Conservation (phyloP, 1,140 invertebrate genomes). For the Holcopasites calliopsidis region DNA sequence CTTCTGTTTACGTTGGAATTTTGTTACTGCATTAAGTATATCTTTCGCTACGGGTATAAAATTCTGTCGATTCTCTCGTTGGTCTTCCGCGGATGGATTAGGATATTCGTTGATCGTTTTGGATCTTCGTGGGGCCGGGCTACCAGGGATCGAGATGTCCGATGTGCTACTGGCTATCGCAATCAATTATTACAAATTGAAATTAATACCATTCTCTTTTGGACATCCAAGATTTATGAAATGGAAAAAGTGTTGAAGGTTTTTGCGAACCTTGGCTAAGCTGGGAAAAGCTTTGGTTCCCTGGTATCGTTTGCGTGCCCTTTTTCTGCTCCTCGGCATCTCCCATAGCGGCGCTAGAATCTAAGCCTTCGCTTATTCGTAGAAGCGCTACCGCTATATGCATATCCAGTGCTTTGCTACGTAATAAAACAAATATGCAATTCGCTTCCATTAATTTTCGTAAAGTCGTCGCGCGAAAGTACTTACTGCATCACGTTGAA, state of each 20-base stretch:
- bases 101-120: conserved; percentile 76
- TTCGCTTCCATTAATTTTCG: too few relatives aligned
- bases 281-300: conserved; percentile 83
- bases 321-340: conserved; percentile 76
- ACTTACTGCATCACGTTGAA: conserved; percentile 96
- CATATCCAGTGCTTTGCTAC: conserved; percentile 94
- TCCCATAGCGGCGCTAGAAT: conserved; percentile 84
- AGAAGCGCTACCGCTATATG: conserved; percentile 94
- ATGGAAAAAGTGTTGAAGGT: not conserved
- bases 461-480: too few relatives aligned
- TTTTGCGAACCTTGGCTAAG: conserved; percentile 82
- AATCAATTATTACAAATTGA: too few relatives aligned
- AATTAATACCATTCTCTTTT: too few relatives aligned
- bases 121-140: conserved; percentile 78
- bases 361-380: conserved; percentile 89
- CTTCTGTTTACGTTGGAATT: conserved; percentile 88
- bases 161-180: conserved; percentile 84
- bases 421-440: conserved; percentile 33
- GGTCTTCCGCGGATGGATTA: conserved; percentile 69
- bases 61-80: conserved; percentile 75
- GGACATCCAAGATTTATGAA: not conserved
- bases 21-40: conserved; percentile 84
- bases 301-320: conserved; percentile 71
- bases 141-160: conserved; percentile 82
- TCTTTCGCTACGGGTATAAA: conserved; percentile 80